These are phyloP conservation scores for Myathropa florea DNA, from an alignment of 2,888 invertebrate species.

Conservation along the genomic window DNA sequence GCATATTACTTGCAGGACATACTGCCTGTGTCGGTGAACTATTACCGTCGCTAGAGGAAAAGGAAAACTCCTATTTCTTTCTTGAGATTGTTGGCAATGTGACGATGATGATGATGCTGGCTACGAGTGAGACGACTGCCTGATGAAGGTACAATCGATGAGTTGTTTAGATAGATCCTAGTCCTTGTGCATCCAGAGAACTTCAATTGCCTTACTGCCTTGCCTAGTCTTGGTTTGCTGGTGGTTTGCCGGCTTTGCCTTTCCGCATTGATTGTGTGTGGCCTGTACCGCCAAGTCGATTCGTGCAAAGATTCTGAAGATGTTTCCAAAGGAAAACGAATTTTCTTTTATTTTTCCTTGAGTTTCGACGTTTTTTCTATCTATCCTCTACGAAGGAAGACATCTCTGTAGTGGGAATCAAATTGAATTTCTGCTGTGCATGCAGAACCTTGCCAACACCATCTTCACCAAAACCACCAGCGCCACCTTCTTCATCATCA, in stretches of 20 bases:
- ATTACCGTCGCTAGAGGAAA: not conserved
- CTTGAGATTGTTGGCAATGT: constrained; percentile 6
- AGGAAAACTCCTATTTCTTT: not conserved
- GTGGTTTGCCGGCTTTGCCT: constrained; percentile 35
- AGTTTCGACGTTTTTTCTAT: constrained; percentile 10
- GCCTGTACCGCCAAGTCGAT: constrained; percentile 54
- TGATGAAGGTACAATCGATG: constrained; percentile 60
- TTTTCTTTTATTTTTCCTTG: constrained; percentile 37
- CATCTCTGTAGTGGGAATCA: constrained; percentile 57
- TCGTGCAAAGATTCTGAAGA: constrained; percentile 65
- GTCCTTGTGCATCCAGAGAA: constrained; percentile 61
- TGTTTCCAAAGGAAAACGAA: constrained; percentile 50
- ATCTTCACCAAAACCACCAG: constrained; percentile 22
- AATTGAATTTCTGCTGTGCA: constrained; percentile 70
- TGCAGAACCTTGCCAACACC: constrained; percentile 60
- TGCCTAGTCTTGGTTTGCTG: not conserved
- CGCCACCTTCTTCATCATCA: constrained; percentile 56
- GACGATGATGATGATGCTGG: constrained; percentile 11
- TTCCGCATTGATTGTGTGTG: constrained; percentile 54
- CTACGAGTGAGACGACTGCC: not conserved
- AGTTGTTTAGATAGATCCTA: constrained; percentile 60
- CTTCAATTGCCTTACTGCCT: constrained; percentile 54
- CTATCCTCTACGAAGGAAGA: constrained; percentile 27
- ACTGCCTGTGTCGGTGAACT: not conserved
- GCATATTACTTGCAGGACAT: not conserved